Evolutionary conservation across 2,113 vertebrate species (phyloP).

Genomic region (Diphyllodes magnificus): DNA sequence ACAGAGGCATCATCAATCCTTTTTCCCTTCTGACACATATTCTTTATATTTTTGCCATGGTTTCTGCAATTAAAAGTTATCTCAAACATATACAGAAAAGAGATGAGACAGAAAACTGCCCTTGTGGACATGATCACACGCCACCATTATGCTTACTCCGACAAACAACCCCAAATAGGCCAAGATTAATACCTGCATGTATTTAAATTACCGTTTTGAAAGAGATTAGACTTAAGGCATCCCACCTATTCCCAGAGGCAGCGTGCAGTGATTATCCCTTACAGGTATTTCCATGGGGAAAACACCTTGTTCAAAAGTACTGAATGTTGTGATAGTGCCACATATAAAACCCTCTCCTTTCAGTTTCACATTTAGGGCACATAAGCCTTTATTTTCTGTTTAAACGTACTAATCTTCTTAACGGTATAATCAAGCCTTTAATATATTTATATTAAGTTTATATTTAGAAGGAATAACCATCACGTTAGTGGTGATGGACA

Average conservation of each 20-base stretch:
- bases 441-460: conserved; percentile 56
- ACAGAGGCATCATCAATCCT: not conserved
- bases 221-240: not conserved
- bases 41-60: not conserved
- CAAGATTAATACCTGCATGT: not conserved
- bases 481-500: conserved; percentile 23
- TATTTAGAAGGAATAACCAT: conserved; percentile 58
- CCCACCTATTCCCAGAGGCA: not conserved
- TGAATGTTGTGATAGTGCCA: not conserved
- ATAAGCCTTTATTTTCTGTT: conserved; percentile 38
- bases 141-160: not conserved
- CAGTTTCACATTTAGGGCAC: conserved; percentile 36
- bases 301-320: not conserved
- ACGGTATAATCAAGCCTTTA: conserved; percentile 34
- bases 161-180: not conserved
- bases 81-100: not conserved
- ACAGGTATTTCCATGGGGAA: not conserved
- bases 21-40: not conserved
- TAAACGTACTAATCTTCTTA: conserved; percentile 64
- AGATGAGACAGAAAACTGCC: not conserved
- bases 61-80: not conserved
- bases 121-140: not conserved
- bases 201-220: not conserved
- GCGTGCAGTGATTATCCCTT: not conserved
- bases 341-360: not conserved